phyloP scores from a whole-genome alignment of 2,888 invertebrate genomes.

The Dusona sp. region DNA sequence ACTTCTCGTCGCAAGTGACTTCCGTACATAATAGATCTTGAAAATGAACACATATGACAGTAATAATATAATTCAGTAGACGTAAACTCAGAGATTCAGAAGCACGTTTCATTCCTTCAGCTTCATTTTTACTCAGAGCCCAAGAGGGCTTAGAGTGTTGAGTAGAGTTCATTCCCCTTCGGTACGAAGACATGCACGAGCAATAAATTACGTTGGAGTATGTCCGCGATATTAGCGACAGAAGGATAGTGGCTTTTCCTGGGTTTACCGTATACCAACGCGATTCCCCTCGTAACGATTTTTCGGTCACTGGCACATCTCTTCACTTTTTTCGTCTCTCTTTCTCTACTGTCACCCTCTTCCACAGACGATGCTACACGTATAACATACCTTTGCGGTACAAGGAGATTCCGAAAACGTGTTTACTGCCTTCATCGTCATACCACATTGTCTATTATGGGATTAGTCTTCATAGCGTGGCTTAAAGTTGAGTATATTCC shows the following conservation, averaged over 20 bases:
- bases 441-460: slow-evolving; percentile 25
- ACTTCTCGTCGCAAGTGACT: too few relatives aligned
- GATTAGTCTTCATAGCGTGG: slow-evolving; percentile 23
- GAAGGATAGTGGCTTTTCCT: background rate
- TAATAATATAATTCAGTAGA: background rate
- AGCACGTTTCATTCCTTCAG: background rate
- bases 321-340: background rate
- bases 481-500: slow-evolving; percentile 12
- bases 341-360: background rate
- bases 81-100: background rate
- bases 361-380: background rate
- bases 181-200: background rate
- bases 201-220: slow-evolving; percentile 1
- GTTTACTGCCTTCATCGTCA: slow-evolving; percentile 11
- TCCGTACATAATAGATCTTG: too few relatives aligned
- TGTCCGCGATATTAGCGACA: slow-evolving; percentile 6
- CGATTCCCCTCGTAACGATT: slow-evolving; percentile 6
- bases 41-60: too few relatives aligned
- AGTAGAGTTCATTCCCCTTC: background rate
- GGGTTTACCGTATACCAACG: background rate
- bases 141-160: background rate
- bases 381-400: slow-evolving; percentile 15
- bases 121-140: background rate
- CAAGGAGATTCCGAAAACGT: slow-evolving; percentile 30
- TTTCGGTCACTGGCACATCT: background rate